Evolutionary conservation across 2,888 invertebrate genomes (phyloP).

Genomic region (Tetheella fluctuosa): DNA sequence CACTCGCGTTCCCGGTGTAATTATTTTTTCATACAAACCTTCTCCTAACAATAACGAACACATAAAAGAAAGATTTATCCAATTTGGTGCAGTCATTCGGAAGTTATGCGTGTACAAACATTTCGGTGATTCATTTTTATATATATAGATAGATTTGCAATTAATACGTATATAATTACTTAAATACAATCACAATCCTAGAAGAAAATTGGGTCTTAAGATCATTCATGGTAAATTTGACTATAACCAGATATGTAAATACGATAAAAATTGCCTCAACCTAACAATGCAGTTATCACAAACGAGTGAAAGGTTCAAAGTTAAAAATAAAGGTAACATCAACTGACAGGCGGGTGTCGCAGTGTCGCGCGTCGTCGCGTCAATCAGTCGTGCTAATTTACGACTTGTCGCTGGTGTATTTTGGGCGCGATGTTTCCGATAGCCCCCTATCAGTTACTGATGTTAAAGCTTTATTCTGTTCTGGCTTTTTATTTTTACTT

Average conservation of each 20-base stretch:
- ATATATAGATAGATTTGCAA: no score
- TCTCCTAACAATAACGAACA: no score
- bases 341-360: conserved; percentile 46
- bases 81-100: no score
- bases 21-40: no score
- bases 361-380: conserved; percentile 44
- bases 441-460: conserved; percentile 34
- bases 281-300: conserved; percentile 33
- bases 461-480: conserved; percentile 5
- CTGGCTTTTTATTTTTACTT: conserved; percentile 4
- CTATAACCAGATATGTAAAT: background rate
- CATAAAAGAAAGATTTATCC: no score
- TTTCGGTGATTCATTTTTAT: no score
- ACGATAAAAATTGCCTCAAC: conserved; percentile 13
- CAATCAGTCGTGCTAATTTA: conserved; percentile 64
- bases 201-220: no score
- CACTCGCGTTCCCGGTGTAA: no score
- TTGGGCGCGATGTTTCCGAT: conserved; percentile 27
- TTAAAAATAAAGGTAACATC: conserved; percentile 51
- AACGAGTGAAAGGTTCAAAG: conserved; percentile 6
- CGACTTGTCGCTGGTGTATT: conserved; percentile 43
- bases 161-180: no score
- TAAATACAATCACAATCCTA: no score
- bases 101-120: no score
- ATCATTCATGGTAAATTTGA: background rate